Evolutionary conservation across 2,113 vertebrate species (phyloP), one percentile per base, ranked within the genome.

Genomic region (Cyrtonyx montezumae): DNA sequence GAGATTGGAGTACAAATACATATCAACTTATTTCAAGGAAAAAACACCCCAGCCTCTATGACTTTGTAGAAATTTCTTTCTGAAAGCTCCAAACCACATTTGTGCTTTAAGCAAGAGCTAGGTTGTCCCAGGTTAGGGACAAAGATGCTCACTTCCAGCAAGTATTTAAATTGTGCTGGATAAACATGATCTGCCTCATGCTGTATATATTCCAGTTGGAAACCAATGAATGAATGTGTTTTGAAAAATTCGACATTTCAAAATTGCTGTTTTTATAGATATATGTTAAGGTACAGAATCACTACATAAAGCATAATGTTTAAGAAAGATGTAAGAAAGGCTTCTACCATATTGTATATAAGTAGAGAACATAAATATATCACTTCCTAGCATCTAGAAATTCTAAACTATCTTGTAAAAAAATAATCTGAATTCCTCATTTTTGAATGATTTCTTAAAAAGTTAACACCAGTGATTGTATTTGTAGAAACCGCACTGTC

Each of bases 181-280:
- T 90, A 83, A 91, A 88, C 77, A 40, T 45, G 69, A 34, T 36
- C 55, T 22, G 1, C 23, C 18, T 66, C 40, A 67, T 85, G 74
- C 85, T 91, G 75, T 45, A 69, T 69, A 62, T 82, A 70, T 49
- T 40, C 26, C 6, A 30, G 55, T 32, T 61, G 49, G 76, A 83
- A 55, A 28, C 32, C 56, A 67, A 36, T 59, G 56, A 46, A 46
- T 58, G 59, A 37, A 17, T n/a, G 3, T 34, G n/a, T 40, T 83
- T 79, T 62, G 71, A 63, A 93, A 79, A 91, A 79, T 21, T 26
- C 82, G 79, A 26, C 67, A 7, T 43, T 61, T 42, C 79, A 84
- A 85, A 73, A 61, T 45, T 79, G 55, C 66, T 76, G 79, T 45
- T 40, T 87, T 85, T 66, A 76, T 84, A 92, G 63, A 71, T 90